These are phyloP conservation scores for Diploptera punctata DNA, from an alignment of 2,888 invertebrate genomes.

Conservation along the genomic window DNA sequence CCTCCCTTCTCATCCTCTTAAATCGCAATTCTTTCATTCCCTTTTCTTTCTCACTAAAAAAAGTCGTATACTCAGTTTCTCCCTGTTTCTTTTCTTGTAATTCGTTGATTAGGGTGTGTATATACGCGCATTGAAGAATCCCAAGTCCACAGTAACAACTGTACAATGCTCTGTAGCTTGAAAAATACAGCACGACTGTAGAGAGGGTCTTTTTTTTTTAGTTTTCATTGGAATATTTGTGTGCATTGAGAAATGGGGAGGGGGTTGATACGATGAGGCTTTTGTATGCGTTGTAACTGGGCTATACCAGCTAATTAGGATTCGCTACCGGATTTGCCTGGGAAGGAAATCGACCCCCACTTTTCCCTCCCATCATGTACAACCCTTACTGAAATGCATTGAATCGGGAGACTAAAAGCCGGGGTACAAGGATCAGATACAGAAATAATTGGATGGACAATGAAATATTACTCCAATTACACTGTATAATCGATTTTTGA, in stretches of 20 bases:
- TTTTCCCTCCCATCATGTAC: neutral
- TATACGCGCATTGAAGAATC: neutral
- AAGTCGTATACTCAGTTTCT: neutral
- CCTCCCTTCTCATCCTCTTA: too few species aligned
- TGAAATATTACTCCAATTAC: neutral
- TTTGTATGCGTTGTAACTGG: constrained; percentile 17
- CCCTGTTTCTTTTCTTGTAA: constrained; percentile 2
- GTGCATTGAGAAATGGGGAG: constrained; percentile 9
- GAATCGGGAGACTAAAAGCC: neutral
- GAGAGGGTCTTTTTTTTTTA: neutral
- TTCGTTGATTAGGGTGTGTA: constrained; percentile 23
- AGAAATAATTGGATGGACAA: constrained; percentile 3
- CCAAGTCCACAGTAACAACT: neutral
- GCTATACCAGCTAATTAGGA: constrained; percentile 13
- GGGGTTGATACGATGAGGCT: constrained; percentile 8
- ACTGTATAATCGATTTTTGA: too few species aligned
- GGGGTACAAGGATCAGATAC: neutral
- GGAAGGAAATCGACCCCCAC: neutral
- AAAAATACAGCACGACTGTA: neutral
- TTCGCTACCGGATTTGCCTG: constrained; percentile 7
- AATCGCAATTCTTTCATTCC: neutral
- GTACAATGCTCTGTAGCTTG: neutral
- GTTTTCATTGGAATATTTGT: constrained; percentile 10
- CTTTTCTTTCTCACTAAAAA: neutral
- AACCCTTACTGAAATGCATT: neutral